Evolutionary conservation across 2,797 vertebrate species (phyloP), one percentile per base, ranked within the genome.

Genomic region (Acrossocheilus wenchowensis): DNA sequence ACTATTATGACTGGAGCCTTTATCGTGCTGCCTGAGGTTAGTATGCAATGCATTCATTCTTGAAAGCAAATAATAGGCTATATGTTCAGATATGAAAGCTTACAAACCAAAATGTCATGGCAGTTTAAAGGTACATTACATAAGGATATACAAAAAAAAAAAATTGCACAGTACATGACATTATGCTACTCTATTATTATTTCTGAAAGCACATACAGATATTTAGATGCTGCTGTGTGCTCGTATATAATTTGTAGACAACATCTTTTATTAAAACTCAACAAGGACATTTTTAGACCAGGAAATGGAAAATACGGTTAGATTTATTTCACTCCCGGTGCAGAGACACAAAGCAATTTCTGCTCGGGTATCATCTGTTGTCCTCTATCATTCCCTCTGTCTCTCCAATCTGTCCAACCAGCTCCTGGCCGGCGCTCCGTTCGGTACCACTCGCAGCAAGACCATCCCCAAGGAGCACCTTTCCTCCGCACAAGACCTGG

Each of bases 1-100:
- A 97, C 97, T 14, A 93, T 97, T 84, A 97, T 99, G 98, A 99
- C 97, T 0, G 97, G 97, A 90, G 97, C 98, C 3, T 99, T 99
- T 89, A 95, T 99, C 0, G 97, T 99, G 19, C 92, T 99, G n/a
- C 98, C 98, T 48, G 98, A 99, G 97, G 98, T 99, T 90, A 95
- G 95, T 86, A 34, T 50, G 41, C 48, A 26, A n/a, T 69, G 23
- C 26, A 69, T 14, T 57, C 0, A 26, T 10, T 66, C 19, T 64
- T 41, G 48, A 43, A 43, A 23, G 26, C n/a, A 45, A 26, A 17
- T 74, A 74, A n/a, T n/a, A 23, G 19, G 52, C 52, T 62, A 3
- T n/a, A 69, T 12, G 19, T 54, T 54, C 4, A n/a, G 15, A 41
- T 52, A 17, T 80, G 14, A 30, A 17, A 3, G 12, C 43, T 57